These are phyloP conservation scores for Alosa alosa DNA, from an alignment of 2,113 vertebrate genomes.

Conservation along the genomic window DNA sequence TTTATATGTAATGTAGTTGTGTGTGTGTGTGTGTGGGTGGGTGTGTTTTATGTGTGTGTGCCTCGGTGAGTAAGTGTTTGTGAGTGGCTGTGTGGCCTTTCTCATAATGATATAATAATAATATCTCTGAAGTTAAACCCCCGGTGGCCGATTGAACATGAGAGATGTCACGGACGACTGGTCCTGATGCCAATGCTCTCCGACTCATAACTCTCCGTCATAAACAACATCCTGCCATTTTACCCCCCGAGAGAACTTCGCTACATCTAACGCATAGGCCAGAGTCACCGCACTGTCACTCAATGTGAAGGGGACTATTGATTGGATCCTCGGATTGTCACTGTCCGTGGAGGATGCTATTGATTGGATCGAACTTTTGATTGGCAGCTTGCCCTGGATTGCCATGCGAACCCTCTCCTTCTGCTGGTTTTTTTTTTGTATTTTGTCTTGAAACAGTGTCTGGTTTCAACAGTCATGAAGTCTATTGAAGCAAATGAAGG, in stretches of 20 bases:
- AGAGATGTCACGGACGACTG: background rate
- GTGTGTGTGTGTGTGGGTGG: background rate
- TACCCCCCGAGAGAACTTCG: background rate
- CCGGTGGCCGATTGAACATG: background rate
- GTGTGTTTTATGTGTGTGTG: background rate
- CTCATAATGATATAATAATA: background rate
- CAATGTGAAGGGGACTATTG: slow-evolving; percentile 53
- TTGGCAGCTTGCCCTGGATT: slow-evolving; percentile 20
- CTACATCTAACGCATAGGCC: background rate
- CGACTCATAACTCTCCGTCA: background rate
- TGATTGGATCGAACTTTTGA: slow-evolving; percentile 22
- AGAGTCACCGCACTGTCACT: slow-evolving; percentile 50
- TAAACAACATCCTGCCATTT: background rate
- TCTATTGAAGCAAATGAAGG: background rate
- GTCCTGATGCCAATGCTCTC: slow-evolving; percentile 2
- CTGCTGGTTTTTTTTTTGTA: slow-evolving; percentile 20
- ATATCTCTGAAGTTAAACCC: background rate
- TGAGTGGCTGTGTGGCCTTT: background rate
- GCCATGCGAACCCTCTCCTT: background rate
- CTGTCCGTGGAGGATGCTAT: slow-evolving; percentile 41
- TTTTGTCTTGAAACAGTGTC: background rate
- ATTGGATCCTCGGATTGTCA: slow-evolving; percentile 47
- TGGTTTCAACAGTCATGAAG: slow-evolving; percentile 5
- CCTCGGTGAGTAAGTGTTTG: background rate
- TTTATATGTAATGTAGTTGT: background rate